Evolutionary conservation across 2,113 vertebrate species (phyloP).

Genomic region (Halichoeres trimaculatus): DNA sequence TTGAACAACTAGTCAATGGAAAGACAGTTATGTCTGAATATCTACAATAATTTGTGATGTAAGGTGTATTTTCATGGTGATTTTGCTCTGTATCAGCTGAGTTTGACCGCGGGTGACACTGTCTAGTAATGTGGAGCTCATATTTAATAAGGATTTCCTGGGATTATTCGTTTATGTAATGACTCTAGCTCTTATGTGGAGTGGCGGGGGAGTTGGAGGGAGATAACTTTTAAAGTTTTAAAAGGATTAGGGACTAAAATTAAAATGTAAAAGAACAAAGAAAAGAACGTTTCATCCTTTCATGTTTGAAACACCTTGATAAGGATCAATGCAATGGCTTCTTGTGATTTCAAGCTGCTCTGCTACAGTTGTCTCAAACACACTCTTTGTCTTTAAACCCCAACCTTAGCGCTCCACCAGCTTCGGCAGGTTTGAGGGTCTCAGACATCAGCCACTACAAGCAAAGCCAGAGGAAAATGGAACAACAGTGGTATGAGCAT

Average conservation of each 20-base stretch:
- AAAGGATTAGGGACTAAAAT: too few relatives aligned
- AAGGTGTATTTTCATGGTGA: background rate
- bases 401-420: slow-evolving; percentile 88
- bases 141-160: slow-evolving; percentile 74
- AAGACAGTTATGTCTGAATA: background rate
- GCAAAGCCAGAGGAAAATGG: slow-evolving; percentile 83
- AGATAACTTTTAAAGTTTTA: slow-evolving; percentile 74
- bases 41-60: background rate
- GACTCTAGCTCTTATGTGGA: slow-evolving; percentile 60
- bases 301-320: background rate
- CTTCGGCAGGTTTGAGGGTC: slow-evolving; percentile 89
- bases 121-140: slow-evolving; percentile 57
- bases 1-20: background rate
- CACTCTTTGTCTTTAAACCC: slow-evolving; percentile 26
- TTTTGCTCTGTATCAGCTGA: background rate
- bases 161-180: slow-evolving; percentile 79
- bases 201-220: slow-evolving; percentile 45
- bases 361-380: background rate
- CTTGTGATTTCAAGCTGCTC: background rate
- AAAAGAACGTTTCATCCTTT: background rate
- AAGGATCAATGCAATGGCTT: background rate
- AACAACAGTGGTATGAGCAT: slow-evolving; percentile 76
- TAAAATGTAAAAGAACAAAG: slow-evolving; percentile 55
- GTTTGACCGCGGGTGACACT: too few relatives aligned
- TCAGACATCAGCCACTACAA: slow-evolving; percentile 78